Conservation (phyloP, 1,140 invertebrate genomes). For the Drosophila watanabei region DNA sequence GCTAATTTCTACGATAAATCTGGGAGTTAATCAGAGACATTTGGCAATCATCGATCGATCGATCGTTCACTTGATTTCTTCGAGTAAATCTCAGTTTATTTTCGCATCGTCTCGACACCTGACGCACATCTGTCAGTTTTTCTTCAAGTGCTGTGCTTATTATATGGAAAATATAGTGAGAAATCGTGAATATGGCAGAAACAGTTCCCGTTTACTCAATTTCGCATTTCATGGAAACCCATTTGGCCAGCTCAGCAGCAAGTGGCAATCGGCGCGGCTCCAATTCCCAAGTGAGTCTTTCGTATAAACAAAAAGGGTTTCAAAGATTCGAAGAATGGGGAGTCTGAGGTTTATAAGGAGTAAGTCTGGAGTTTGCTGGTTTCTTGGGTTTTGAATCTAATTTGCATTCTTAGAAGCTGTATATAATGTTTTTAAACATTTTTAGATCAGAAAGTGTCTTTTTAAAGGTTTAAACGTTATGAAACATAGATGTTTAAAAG, state of each 20-base stretch:
- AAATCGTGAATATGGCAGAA: conserved; percentile 53
- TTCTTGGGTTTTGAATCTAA: background rate
- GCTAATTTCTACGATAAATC: conserved; percentile 62
- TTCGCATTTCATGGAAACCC: conserved; percentile 71
- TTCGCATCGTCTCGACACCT: conserved; percentile 37
- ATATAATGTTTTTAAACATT: background rate
- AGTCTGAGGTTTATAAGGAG: background rate
- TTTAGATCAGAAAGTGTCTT: background rate
- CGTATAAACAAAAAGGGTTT: background rate
- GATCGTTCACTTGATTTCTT: conserved; percentile 27
- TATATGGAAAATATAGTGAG: background rate
- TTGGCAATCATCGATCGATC: conserved; percentile 20
- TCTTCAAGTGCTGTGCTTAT: background rate
- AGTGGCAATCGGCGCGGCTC: conserved; percentile 21
- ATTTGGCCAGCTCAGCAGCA: conserved; percentile 12
- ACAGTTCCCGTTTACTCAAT: conserved; percentile 74
- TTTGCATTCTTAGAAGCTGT: background rate
- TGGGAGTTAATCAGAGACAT: conserved; percentile 14
- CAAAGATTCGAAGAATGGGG: background rate
- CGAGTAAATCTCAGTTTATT: conserved; percentile 43
- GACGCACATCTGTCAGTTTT: conserved; percentile 17
- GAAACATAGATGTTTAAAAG: no score
- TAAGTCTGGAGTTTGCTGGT: background rate
- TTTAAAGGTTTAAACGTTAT: no score
- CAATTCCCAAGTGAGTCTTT: conserved; percentile 55